Base-by-base conservation (phyloP, 2,888 invertebrate genomes). In the Diaphora mendica region DNA sequence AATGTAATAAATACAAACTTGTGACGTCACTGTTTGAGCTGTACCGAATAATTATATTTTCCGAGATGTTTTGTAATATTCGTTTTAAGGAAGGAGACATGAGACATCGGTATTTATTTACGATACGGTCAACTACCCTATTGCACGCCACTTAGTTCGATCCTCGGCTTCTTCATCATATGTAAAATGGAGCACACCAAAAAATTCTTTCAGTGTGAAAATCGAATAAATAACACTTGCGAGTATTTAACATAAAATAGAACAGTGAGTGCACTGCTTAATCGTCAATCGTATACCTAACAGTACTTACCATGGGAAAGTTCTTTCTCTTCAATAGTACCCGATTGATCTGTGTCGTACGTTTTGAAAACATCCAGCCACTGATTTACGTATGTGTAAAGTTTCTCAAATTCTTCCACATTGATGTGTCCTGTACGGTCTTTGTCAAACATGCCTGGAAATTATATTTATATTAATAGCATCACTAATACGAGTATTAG, bases 321-420 rank as follows among this genome's bases (percentile, higher is more conserved):
- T 92, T 99, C 99, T 70, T 91, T 91, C 88, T 97, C 97, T 82
- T 99, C 98, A 82, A 99, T 98, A 82, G 96, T 96, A 0, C 99
- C 99, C 13, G 98, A 98, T 78, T 97, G 96, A 88, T 99, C 98
- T n/a, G 96, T 94, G 91, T 99, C 99, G 89, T 97, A 98, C 3
- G 97, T 97, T 89, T 97, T 97, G 91, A 99, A 99, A 0, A 98
- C 97, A 17, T 96, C 96, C 70, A 98, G 93, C 99, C 99, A 99
- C 83, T 99, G 97, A 91, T 98, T 98, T 55, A 99, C 97, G 88
- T 99, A 99, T 73, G 97, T 97, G 92, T 98, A 99, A 33, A 99
- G 96, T 85, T 98, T 97, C 90, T 98, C 97, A 90, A 99, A 99
- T 91, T 98, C 98, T 80, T 96, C 96, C 3, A 98, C 85, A 89